Evolutionary conservation across 2,113 vertebrate species (phyloP).

Genomic region (Opisthocomus hoazin): DNA sequence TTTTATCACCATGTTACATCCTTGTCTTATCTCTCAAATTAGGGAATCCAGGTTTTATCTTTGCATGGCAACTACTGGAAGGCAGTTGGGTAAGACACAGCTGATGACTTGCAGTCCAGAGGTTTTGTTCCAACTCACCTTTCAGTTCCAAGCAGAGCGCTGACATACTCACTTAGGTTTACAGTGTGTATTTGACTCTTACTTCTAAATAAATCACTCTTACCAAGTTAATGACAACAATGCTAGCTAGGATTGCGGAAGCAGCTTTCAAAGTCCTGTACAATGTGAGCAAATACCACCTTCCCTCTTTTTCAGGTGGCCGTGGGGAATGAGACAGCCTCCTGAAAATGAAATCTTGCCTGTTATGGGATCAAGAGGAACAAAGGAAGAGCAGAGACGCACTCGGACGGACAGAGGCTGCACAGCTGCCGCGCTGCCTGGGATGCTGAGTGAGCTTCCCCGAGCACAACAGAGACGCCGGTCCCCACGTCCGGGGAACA

Average conservation of each 20-base stretch:
- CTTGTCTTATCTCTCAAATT: neutral
- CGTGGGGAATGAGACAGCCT: neutral
- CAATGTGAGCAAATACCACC: neutral
- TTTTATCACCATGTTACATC: neutral
- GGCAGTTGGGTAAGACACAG: neutral
- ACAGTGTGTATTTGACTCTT: neutral
- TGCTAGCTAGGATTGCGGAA: neutral
- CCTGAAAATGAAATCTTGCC: neutral
- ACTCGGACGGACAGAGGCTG: neutral
- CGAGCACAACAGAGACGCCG: neutral
- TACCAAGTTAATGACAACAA: neutral
- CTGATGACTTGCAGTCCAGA: neutral
- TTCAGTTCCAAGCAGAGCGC: neutral
- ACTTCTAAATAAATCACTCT: neutral
- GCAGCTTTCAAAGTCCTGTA: neutral
- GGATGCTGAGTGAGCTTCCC: neutral
- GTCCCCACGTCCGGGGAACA: neutral
- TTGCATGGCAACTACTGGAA: neutral
- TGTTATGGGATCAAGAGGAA: neutral
- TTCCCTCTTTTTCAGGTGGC: neutral
- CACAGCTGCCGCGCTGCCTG: neutral
- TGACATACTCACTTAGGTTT: neutral
- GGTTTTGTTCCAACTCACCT: neutral
- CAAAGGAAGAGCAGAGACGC: neutral
- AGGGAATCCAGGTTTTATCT: neutral